Conservation (phyloP, 2,888 invertebrate genomes). For the Agrochola lychnidis region DNA sequence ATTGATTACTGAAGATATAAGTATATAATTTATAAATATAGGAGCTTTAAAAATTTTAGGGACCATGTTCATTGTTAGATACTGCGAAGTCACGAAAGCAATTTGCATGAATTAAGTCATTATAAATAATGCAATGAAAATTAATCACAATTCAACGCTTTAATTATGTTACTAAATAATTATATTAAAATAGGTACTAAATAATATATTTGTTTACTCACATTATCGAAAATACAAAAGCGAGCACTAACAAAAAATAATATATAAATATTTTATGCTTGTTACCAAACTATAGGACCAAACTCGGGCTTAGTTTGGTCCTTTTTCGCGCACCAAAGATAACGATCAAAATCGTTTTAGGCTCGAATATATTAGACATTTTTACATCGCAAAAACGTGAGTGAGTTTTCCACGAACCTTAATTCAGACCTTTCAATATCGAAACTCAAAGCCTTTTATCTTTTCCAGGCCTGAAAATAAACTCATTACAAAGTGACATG, state of each 20-base stretch:
- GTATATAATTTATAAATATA: not conserved
- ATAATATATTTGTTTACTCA: not conserved
- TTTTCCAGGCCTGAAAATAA: constrained; percentile 67
- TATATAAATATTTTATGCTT: not conserved
- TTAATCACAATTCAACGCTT: not conserved
- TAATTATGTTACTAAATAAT: not conserved
- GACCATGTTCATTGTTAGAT: not conserved
- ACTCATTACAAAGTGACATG: constrained; percentile 74
- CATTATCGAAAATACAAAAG: constrained; percentile 6
- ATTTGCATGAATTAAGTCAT: not conserved
- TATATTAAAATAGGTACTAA: not conserved
- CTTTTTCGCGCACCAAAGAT: constrained; percentile 37
- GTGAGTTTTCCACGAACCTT: constrained; percentile 51
- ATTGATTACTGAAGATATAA: too few relatives aligned
- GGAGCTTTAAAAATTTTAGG: not conserved
- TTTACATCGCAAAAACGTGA: constrained; percentile 58
- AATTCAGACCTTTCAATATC: constrained; percentile 70
- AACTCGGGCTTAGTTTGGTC: constrained; percentile 20
- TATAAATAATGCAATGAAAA: not conserved
- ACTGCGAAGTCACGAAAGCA: not conserved
- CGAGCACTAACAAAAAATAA: not conserved
- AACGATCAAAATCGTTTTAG: constrained; percentile 54
- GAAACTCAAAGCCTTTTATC: constrained; percentile 70
- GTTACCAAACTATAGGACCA: not conserved
- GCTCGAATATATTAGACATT: constrained; percentile 53